Base-by-base conservation (phyloP, 2,797 vertebrate genomes). In the Danio tinwini region DNA sequence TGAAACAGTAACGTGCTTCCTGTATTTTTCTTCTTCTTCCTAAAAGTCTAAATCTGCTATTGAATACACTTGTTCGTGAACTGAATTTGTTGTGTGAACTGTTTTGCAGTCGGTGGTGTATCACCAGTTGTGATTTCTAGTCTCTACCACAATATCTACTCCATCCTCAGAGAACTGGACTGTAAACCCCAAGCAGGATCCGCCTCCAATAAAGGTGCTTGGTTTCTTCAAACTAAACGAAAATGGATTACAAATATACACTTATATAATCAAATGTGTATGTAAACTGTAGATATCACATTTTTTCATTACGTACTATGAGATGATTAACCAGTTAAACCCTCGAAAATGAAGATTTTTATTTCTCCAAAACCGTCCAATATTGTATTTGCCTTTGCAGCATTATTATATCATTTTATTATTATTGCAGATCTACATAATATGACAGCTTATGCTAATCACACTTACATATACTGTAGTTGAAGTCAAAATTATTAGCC, bases 131-230 rank as follows among this genome's bases (percentile, higher is more conserved):
- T 88, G 29, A 94, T 95, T 78, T 91, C 91, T 0, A 93, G 93
- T 80, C 89, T 96, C 77, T 89, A 92, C 83, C 89, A 91, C 78
- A 92, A 90, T 0, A 90, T 96, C 40, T 91, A 94, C 62, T 91
- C 93, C 0, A 90, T 97, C 82, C 92, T 97, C 50, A 90, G 93
- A 50, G 93, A 95, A 83, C 91, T 95, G 70, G 91, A 93, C 0
- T 63, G 89, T 62, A 90, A 91, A 17, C 75, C 81, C 21, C 84
- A 90, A 0, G 52, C 62, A 16, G 80, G 89, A 59, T 88, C 92
- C 76, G 92, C 90, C 58, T 87, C 86, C 0, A 91, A 94, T 83
- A 93, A 88, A 92, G 95, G 95, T 96, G 85, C 47, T 7, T 10
- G 21, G n/a, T 7, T 12, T 14, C 3, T 5, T 17, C 14, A 42